These are phyloP conservation scores for Aulostomus chinensis DNA, from an alignment of 2,797 vertebrate species.

Conservation along the genomic window DNA sequence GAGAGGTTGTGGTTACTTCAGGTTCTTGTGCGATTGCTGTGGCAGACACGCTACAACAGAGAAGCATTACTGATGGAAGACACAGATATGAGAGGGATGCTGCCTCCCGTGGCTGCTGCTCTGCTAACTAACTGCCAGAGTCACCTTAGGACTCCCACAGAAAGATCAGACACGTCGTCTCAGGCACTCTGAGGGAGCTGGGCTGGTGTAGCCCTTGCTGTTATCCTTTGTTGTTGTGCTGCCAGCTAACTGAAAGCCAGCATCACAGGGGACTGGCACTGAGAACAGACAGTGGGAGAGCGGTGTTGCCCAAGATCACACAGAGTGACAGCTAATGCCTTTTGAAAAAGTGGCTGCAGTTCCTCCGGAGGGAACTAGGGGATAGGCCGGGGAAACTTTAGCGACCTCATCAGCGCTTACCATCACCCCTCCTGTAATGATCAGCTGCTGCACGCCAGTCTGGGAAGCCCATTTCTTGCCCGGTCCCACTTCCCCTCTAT, in stretches of 20 bases:
- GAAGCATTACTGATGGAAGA: no score
- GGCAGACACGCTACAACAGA: no score
- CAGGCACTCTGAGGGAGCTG: no score
- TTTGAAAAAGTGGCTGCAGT: constrained; percentile 50
- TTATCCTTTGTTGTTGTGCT: constrained; percentile 41
- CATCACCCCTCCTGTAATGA: constrained; percentile 45
- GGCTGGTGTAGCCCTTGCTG: constrained; percentile 6
- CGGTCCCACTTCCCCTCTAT: background rate
- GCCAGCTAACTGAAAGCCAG: constrained; percentile 38
- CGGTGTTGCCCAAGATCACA: constrained; percentile 36
- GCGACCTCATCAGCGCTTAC: constrained; percentile 45
- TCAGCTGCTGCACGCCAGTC: constrained; percentile 43
- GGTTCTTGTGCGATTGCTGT: no score
- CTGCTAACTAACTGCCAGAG: no score
- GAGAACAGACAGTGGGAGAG: constrained; percentile 37
- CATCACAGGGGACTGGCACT: constrained; percentile 41
- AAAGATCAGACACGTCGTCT: no score
- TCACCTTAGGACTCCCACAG: no score
- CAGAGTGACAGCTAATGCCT: constrained; percentile 51
- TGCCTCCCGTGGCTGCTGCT: no score
- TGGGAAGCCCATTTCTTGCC: constrained; percentile 5
- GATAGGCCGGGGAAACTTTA: constrained; percentile 56
- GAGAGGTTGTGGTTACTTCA: no score
- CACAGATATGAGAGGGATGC: no score
- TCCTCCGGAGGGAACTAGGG: constrained; percentile 44